Base-by-base conservation (phyloP, 2,797 vertebrate species). In the Bovichtus diacanthus region DNA sequence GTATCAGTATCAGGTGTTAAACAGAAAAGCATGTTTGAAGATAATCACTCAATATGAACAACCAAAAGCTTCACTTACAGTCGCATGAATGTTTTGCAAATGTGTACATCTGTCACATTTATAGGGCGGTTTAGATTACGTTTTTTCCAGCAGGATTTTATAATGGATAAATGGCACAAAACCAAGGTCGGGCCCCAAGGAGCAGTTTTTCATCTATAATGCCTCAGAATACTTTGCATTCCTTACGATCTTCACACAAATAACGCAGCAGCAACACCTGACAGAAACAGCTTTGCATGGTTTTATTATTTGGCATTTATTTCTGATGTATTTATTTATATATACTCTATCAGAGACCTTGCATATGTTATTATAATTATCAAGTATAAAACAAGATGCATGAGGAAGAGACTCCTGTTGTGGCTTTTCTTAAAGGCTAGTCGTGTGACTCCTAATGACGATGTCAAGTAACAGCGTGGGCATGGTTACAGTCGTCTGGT, bases 261-360 rank as follows among this genome's bases (percentile, higher is more conserved):
- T 67, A 16, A 65, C 7, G 19, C 5, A 11, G 11, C 23, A 66
- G 38, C 19, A 9, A 56, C 47, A 70, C 41, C 41, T 44, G 38
- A 60, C 62, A 73, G 53, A 86, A 61, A 72, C 61, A 81, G 76
- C 80, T 76, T 66, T 80, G 83, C 85, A 85, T 78, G 75, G 18
- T 74, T 68, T 72, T 53, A 74, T 87, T 50, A 46, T 81, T 83
- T 74, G 10, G 49, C 54, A 44, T 70, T 85, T 77, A 76, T 60
- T 76, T 70, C 55, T 29, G 43, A n/a, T 69, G 0, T 47, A 31
- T 79, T 65, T 51, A 50, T 76, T 56, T 62, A 21, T 71, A 25
- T 46, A 43, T 59, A 70, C 25, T 62, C 44, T 69, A 59, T 76
- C 19, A 25, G 60, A 59, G 56, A 62, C 54, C 58, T 77, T 69